phyloP scores from a whole-genome alignment of 2,113 vertebrate species.

The Anseranas semipalmata region DNA sequence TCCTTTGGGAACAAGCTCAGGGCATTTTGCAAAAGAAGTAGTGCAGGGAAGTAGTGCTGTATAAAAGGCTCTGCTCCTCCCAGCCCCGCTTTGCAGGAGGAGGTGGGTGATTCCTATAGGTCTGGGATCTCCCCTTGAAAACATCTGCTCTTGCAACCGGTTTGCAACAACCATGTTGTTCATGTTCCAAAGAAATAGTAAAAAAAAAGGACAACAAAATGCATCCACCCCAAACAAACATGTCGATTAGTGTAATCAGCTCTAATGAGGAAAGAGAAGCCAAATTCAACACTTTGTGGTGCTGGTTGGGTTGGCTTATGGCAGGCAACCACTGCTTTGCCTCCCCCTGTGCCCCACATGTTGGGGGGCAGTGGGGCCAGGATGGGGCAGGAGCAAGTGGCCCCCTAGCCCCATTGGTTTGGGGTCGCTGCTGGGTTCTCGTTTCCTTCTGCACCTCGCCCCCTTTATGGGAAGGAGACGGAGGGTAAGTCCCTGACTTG shows the following conservation, averaged over 20 bases:
- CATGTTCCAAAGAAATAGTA: background rate
- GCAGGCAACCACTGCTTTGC: background rate
- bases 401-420: background rate
- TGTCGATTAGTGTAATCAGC: constrained; percentile 56
- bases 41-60: accelerated
- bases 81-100: background rate
- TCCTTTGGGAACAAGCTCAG: background rate
- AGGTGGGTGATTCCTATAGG: background rate
- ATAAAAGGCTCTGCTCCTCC: background rate
- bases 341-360: accelerated
- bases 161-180: background rate
- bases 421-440: accelerated
- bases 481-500: constrained; percentile 31
- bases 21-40: background rate
- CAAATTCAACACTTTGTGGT: background rate
- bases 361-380: background rate
- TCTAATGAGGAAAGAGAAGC: constrained; percentile 53
- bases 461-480: background rate
- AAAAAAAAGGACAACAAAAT: constrained; percentile 19
- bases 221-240: constrained; percentile 42
- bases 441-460: background rate
- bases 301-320: background rate
- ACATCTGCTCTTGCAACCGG: background rate
- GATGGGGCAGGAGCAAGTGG: accelerated
- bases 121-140: background rate